Base-by-base conservation (phyloP, 2,888 invertebrate genomes). In the Philereme vetulata region DNA sequence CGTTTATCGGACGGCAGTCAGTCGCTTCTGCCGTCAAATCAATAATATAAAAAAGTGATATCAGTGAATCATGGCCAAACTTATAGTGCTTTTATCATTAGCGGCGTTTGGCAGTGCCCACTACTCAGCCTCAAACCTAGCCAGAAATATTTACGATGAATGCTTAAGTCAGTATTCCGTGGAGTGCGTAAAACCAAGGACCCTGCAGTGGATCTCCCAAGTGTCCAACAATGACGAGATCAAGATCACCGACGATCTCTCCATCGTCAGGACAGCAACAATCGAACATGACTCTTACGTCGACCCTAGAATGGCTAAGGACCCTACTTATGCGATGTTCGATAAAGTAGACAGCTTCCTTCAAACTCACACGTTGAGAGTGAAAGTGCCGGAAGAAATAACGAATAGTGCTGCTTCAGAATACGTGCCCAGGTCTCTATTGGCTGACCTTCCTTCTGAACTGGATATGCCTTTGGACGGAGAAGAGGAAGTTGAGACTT, bases 121-220 rank as follows among this genome's bases (percentile, higher is more conserved):
- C 60, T 85, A 87, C 65, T 93, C 95, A n/a, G 95, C 95, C 2
- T 88, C 94, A 3, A 94, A 94, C 66, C 84, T 96, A 75, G 90
- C 94, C 11, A 89, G 88, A 66, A 95, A 95, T 75, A 94, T 95
- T 85, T 96, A 95, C 80, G 85, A 93, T 54, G 93, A 94, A 81
- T 96, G 96, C 75, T 80, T 96, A 50, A 94, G 94, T 79, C 94
- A 95, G 74, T 94, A 95, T 75, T 95, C 95, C 45, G 90, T 95
- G 66, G 93, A 94, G 75, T 97, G 97, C 86, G 95, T 96, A 56
- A 95, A 95, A 75, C 96, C 96, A 6, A 96, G 96, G 84, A 94
- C 96, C 48, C 83, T 97, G 77, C 93, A 94, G 68, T 97, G 96
- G 95, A 93, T 96, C 72, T 95, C 94, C 70, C 91, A 93, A 62